Evolutionary conservation across 53 echinoderm and acorn worm genomes (phyloP).

Genomic region (Echinometra lucunter): DNA sequence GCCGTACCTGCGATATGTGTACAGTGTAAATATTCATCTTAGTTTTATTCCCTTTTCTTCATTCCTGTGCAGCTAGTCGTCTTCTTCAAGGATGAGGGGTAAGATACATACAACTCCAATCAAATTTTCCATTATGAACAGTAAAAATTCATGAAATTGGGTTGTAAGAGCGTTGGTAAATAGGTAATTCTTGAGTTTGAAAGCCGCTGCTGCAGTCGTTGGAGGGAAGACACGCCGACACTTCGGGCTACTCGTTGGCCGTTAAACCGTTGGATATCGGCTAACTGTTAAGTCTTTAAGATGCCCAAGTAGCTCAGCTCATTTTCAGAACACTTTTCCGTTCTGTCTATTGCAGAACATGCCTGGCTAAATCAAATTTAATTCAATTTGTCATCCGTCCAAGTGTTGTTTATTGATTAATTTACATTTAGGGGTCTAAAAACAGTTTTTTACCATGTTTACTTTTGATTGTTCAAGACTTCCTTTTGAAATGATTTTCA

Average conservation of each 20-base stretch:
- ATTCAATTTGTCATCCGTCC: too few relatives aligned
- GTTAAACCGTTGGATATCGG: neutral
- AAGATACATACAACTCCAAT: neutral
- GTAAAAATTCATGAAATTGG: neutral
- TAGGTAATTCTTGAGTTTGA: neutral
- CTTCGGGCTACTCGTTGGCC: neutral
- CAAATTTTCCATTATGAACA: neutral
- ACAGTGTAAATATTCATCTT: neutral
- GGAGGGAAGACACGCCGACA: neutral
- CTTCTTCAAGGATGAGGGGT: conserved; percentile 16
- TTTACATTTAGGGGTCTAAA: too few relatives aligned
- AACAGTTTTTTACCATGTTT: too few relatives aligned
- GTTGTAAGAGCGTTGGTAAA: neutral
- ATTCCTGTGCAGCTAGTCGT: neutral
- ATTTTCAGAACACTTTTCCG: too few relatives aligned
- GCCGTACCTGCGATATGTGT: conserved; percentile 1
- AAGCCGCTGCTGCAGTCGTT: conserved; percentile 32
- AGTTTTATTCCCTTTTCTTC: neutral
- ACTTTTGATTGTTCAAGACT: too few relatives aligned
- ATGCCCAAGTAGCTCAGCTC: too few relatives aligned
- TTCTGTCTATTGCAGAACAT: too few relatives aligned
- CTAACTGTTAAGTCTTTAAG: neutral
- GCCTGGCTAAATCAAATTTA: too few relatives aligned
- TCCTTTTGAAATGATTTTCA: too few relatives aligned
- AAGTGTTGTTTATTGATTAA: too few relatives aligned